phyloP scores from a whole-genome alignment of 2,888 invertebrate species.

The Galerucella nymphaeae region DNA sequence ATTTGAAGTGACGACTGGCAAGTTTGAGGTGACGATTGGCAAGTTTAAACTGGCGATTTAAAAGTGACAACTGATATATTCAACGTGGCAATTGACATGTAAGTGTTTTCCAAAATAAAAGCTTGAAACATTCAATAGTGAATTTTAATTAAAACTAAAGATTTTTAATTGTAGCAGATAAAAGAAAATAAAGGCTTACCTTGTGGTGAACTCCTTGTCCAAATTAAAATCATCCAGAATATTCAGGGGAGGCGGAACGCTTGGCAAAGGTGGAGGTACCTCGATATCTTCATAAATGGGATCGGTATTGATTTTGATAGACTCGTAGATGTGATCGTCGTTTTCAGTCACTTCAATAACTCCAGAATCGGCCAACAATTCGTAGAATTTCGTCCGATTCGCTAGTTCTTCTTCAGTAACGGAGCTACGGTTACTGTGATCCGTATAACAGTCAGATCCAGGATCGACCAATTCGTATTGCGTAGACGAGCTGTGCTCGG shows the following conservation, averaged over 20 bases:
- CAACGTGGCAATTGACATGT: too few species aligned
- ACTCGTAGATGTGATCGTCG: constrained; percentile 80
- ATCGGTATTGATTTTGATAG: constrained; percentile 76
- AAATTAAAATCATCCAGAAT: constrained; percentile 73
- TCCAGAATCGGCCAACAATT: constrained; percentile 77
- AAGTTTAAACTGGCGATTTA: too few species aligned
- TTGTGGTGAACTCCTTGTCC: constrained; percentile 76
- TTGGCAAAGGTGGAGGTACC: constrained; percentile 82
- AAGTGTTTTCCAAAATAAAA: too few species aligned
- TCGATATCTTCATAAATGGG: constrained; percentile 85
- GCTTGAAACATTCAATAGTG: too few species aligned
- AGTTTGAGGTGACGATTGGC: too few species aligned
- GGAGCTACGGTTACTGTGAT: constrained; percentile 65
- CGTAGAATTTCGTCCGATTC: constrained; percentile 78
- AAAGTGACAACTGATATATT: too few species aligned
- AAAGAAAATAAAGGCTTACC: constrained; percentile 55
- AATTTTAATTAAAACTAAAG: too few species aligned
- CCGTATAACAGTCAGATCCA: constrained; percentile 79
- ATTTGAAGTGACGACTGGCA: too few species aligned
- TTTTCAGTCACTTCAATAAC: constrained; percentile 75
- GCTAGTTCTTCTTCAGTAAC: constrained; percentile 72
- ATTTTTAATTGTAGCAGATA: too few species aligned
- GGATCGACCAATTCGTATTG: constrained; percentile 82
- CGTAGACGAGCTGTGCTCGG: constrained; percentile 70
- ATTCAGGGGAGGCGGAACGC: constrained; percentile 80